Percentiles rank a stretch among this genome's conserved stretches.
Conservation (phyloP, 53 echinoderm and acorn worm genomes). For the Patiria pectinifera region DNA sequence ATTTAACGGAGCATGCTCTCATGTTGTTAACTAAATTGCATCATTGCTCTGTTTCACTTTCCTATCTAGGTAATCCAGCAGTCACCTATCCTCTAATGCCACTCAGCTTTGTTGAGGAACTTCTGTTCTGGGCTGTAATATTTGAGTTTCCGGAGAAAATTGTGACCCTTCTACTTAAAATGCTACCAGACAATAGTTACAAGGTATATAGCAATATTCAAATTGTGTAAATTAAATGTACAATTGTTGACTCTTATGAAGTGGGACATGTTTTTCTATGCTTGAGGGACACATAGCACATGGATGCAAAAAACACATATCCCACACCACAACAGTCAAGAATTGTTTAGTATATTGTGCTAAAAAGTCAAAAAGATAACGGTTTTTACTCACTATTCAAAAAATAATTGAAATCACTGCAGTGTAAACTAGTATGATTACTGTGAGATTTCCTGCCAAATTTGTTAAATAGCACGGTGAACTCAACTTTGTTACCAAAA, state of each 20-base stretch:
- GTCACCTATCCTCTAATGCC: conserved; percentile 56
- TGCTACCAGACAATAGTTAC: conserved; percentile 90
- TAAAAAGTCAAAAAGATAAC: too few relatives aligned
- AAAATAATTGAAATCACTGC: too few relatives aligned
- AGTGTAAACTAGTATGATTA: too few relatives aligned
- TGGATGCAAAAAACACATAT: too few relatives aligned
- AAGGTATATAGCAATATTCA: conserved; percentile 64
- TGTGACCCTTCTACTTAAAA: conserved; percentile 90
- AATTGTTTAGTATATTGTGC: too few relatives aligned
- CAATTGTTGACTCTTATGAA: neutral
- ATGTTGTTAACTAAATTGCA: neutral
- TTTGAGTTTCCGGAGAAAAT: conserved; percentile 88
- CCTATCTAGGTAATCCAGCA: conserved; percentile 60
- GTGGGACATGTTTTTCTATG: neutral
- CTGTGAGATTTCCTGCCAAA: too few relatives aligned
- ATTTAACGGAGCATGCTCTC: too few relatives aligned
- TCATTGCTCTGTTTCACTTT: neutral
- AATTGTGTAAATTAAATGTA: too few relatives aligned
- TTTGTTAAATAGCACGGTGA: too few relatives aligned
- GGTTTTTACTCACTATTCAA: too few relatives aligned
- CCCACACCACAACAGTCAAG: too few relatives aligned
- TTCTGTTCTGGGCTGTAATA: conserved; percentile 92
- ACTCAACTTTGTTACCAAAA: neutral
- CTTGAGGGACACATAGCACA: too few relatives aligned
- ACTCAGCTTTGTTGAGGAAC: conserved; percentile 81